phyloP scores from a whole-genome alignment of 2,888 invertebrate species.

The Leptothorax acervorum region DNA sequence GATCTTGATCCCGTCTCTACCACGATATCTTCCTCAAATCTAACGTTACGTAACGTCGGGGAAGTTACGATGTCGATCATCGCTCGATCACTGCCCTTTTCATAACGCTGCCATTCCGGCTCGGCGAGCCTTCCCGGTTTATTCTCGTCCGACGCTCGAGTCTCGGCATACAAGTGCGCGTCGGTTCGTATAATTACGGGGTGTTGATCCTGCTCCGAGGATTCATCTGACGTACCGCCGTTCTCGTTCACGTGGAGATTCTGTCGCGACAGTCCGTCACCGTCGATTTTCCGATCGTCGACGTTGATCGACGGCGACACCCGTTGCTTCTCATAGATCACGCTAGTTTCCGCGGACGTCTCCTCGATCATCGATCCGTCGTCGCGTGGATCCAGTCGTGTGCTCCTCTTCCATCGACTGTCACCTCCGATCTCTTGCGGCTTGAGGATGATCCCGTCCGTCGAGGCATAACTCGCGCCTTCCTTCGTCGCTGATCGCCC shows the following conservation, averaged over 20 bases:
- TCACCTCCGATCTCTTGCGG: slow-evolving; percentile 16
- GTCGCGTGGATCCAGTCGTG: slow-evolving; percentile 15
- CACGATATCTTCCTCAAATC: slow-evolving; percentile 6
- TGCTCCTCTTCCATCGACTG: slow-evolving; percentile 19
- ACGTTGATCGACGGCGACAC: slow-evolving; percentile 13
- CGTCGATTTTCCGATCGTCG: neutral
- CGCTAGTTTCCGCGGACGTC: neutral
- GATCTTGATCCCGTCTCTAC: slow-evolving; percentile 11
- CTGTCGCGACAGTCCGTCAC: neutral
- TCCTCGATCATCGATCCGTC: slow-evolving; percentile 3
- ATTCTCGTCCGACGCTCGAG: neutral
- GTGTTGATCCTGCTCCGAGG: slow-evolving; percentile 3
- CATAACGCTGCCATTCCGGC: neutral
- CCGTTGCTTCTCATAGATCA: neutral
- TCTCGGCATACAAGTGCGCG: neutral
- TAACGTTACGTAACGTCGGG: slow-evolving; percentile 30
- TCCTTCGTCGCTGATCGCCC: neutral
- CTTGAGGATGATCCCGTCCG: neutral
- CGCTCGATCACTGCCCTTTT: neutral
- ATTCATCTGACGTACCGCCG: neutral
- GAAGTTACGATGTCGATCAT: slow-evolving; percentile 12
- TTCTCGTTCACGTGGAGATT: neutral
- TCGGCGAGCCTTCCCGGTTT: neutral
- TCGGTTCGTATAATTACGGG: slow-evolving; percentile 8
- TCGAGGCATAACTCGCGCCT: slow-evolving; percentile 26